These are phyloP conservation scores for Microctonus aethiopoides DNA, from an alignment of 2,888 invertebrate species.

Conservation along the genomic window DNA sequence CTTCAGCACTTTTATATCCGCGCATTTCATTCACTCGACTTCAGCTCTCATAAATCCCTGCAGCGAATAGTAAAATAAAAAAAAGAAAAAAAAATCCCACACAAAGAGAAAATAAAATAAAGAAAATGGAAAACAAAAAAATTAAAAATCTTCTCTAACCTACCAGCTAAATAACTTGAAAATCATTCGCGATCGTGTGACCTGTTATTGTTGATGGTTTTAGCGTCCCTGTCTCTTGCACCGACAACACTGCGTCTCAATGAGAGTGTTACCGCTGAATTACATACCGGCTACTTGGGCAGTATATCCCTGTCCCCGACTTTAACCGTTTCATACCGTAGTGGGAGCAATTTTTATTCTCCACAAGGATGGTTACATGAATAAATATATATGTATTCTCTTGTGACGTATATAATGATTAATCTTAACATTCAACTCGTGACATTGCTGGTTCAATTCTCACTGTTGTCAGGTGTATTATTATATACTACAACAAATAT, in stretches of 20 bases:
- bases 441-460: background rate
- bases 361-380: background rate
- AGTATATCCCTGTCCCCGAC: background rate
- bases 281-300: background rate
- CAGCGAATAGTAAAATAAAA: background rate
- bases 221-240: conserved; percentile 6
- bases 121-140: background rate
- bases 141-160: background rate
- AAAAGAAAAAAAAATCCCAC: background rate
- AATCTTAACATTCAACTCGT: background rate
- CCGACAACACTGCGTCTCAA: background rate
- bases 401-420: background rate
- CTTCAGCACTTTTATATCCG: background rate
- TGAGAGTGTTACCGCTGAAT: conserved; percentile 3
- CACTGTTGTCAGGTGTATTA: no score
- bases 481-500: no score
- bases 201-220: background rate
- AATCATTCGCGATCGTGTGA: background rate
- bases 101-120: background rate
- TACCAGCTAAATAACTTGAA: background rate
- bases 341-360: background rate
- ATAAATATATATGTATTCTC: no score
- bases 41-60: background rate
- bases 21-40: background rate
- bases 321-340: background rate